Evolutionary conservation across 2,797 vertebrate species (phyloP).

Genomic region (Bradypus variegatus): DNA sequence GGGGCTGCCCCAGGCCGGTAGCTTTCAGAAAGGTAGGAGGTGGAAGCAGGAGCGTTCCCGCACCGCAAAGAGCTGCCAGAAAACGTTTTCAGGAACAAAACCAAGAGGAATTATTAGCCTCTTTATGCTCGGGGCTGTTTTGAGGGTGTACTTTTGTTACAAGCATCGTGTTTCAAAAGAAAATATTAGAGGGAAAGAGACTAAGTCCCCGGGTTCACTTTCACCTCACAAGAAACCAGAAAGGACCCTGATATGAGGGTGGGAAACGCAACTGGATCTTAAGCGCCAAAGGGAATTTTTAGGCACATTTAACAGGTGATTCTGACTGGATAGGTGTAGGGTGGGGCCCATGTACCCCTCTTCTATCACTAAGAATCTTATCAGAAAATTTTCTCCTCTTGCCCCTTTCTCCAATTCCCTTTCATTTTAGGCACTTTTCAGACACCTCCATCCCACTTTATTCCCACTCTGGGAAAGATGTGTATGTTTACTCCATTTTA

Average conservation of each 20-base stretch:
- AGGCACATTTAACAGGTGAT: neutral
- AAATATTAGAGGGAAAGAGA: neutral
- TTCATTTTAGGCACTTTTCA: neutral
- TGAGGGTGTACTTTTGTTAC: neutral
- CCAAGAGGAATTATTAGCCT: neutral
- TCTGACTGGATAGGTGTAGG: neutral
- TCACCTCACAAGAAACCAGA: neutral
- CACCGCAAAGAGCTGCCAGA: neutral
- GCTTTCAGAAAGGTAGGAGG: neutral
- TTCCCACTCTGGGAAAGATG: neutral
- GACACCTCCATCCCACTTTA: fast-evolving
- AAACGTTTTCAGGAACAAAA: neutral
- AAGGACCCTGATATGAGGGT: neutral
- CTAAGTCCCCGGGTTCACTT: neutral
- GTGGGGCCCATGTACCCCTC: neutral
- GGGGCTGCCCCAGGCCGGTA: neutral
- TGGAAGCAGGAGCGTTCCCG: neutral
- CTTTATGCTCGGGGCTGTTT: neutral
- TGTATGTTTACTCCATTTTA: neutral
- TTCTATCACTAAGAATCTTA: neutral
- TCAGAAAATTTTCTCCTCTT: too few species aligned
- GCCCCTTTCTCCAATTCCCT: too few species aligned
- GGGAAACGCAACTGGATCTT: too few species aligned
- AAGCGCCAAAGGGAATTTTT: neutral
- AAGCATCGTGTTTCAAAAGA: neutral